Evolutionary conservation across 2,888 invertebrate species (phyloP).

Genomic region (Cephus nigrinus): DNA sequence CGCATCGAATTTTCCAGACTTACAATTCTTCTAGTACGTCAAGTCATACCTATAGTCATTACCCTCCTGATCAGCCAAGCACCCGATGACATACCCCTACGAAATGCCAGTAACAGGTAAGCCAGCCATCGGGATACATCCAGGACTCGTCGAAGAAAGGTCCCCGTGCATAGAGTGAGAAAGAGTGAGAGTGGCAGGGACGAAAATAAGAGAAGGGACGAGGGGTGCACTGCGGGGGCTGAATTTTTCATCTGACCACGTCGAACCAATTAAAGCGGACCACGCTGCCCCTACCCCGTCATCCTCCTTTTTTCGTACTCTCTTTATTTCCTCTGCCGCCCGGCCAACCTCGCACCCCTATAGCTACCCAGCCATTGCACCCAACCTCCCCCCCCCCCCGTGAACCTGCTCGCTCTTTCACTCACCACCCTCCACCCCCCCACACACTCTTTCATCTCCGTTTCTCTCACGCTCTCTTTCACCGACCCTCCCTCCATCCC

Average conservation of each 20-base stretch:
- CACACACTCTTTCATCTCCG: conserved; percentile 9
- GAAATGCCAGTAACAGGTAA: no score
- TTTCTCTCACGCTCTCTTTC: conserved; percentile 7
- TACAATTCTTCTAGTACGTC: no score
- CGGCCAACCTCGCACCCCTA: neutral
- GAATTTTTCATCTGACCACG: conserved; percentile 64
- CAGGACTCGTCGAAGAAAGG: no score
- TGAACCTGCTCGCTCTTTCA: conserved; percentile 17
- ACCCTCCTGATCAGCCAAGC: no score
- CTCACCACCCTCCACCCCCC: conserved; percentile 18
- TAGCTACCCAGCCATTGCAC: conserved; percentile 13
- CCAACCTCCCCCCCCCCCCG: no score
- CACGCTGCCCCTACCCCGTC: conserved; percentile 44
- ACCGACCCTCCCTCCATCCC: neutral
- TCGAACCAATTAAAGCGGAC: conserved; percentile 64
- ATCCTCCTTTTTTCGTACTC: conserved; percentile 30
- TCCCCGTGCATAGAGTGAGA: no score
- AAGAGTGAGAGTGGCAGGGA: no score
- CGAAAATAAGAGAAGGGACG: no score
- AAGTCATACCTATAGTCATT: no score
- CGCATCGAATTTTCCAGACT: no score
- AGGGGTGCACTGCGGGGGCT: conserved; percentile 40
- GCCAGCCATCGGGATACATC: no score
- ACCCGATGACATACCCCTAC: no score
- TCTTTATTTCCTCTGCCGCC: conserved; percentile 18